A percentile compares a stretch with the other conserved stretches of the same genome.
These are phyloP conservation scores for Apamea crenata DNA, from an alignment of 2,888 invertebrate species.

Conservation along the genomic window DNA sequence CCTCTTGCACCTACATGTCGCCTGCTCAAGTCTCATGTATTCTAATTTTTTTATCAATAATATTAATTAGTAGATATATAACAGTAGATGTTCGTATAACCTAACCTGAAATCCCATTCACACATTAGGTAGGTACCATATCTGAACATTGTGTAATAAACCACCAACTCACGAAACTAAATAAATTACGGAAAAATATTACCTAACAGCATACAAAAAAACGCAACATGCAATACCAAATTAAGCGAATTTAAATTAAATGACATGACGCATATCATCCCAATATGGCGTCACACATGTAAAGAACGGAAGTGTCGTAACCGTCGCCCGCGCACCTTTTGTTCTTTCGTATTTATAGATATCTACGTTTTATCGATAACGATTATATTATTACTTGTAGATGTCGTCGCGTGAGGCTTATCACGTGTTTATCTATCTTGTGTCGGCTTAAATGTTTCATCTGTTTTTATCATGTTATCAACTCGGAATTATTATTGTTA, in stretches of 20 bases:
- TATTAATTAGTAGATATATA: background rate
- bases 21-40: background rate
- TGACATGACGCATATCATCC: conserved; percentile 22
- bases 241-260: conserved; percentile 33
- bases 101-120: background rate
- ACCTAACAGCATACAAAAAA: conserved; percentile 6
- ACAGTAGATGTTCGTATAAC: background rate
- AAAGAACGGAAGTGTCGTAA: conserved; percentile 50
- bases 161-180: too few relatives aligned
- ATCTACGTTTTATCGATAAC: conserved; percentile 43
- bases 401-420: conserved; percentile 25
- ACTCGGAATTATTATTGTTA: background rate
- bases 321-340: conserved; percentile 53
- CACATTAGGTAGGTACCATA: background rate
- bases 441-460: conserved; percentile 17
- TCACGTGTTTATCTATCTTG: conserved; percentile 27
- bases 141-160: background rate
- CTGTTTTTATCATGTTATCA: conserved; percentile 14
- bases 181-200: conserved; percentile 14
- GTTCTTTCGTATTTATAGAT: conserved; percentile 32
- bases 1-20: background rate
- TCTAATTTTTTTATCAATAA: background rate
- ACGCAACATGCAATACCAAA: conserved; percentile 30
- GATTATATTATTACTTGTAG: conserved; percentile 50
- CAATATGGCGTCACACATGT: conserved; percentile 41